Evolutionary conservation across 2,113 vertebrate species (phyloP).

Genomic region (Boleophthalmus pectinirostris): DNA sequence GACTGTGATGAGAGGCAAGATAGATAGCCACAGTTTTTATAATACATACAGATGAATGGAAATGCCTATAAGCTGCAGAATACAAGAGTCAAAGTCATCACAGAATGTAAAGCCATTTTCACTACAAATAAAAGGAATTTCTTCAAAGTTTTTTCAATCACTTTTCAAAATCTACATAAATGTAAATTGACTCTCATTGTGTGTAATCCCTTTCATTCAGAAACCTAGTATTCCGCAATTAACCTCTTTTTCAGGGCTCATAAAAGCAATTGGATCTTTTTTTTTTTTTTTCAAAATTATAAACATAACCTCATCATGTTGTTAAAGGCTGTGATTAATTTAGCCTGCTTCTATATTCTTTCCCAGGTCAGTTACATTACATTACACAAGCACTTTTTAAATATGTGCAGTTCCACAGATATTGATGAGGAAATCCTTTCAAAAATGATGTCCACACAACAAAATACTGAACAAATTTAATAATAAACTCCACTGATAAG

Average conservation of each 20-base stretch:
- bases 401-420: constrained; percentile 1
- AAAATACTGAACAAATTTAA: not conserved
- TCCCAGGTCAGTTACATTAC: constrained; percentile 7
- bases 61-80: not conserved
- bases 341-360: not conserved
- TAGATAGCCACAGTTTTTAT: not conserved
- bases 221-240: constrained; percentile 44
- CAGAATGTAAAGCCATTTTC: not conserved
- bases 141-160: not conserved
- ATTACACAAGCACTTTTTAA: constrained; percentile 11
- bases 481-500: not conserved
- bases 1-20: not conserved
- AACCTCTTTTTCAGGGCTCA: constrained; percentile 62
- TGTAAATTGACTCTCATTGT: no score
- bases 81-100: not conserved
- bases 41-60: not conserved
- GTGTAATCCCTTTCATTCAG: no score
- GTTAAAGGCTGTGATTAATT: constrained; percentile 14
- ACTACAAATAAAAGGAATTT: not conserved
- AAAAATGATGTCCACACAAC: not conserved
- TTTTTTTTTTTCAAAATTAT: constrained; percentile 32
- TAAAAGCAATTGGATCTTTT: constrained; percentile 47
- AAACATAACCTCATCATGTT: not conserved
- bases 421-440: not conserved
- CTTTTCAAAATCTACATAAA: not conserved